Evolutionary conservation across 1,140 invertebrate genomes (phyloP).

Genomic region (Centruroides sculpturatus): DNA sequence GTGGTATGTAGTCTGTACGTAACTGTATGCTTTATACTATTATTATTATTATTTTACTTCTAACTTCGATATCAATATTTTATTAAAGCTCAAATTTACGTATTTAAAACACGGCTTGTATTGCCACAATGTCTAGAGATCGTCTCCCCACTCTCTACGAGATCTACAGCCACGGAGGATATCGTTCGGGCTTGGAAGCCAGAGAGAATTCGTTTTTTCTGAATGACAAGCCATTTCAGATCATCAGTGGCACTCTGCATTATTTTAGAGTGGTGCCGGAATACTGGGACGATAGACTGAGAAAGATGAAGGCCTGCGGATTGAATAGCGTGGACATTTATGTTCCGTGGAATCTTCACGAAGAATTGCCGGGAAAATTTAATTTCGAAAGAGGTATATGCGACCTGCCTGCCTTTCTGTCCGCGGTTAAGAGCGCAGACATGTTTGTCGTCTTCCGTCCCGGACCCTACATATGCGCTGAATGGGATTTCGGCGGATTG

Average conservation of each 20-base stretch:
- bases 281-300: constrained; percentile 34
- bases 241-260: constrained; percentile 36
- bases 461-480: constrained; percentile 37
- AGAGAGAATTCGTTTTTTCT: constrained; percentile 29
- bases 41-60: too few species aligned
- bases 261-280: constrained; percentile 32
- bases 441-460: constrained; percentile 32
- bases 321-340: constrained; percentile 37
- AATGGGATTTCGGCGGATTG: constrained; percentile 36
- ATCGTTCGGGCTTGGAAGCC: constrained; percentile 1
- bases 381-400: constrained; percentile 9
- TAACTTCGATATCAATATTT: too few species aligned
- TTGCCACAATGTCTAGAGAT: too few species aligned
- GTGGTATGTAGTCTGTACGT: too few species aligned
- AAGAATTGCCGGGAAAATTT: constrained; percentile 23
- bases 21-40: too few species aligned
- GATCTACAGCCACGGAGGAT: constrained; percentile 4
- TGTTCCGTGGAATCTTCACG: constrained; percentile 37
- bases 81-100: too few species aligned
- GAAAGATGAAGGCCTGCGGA: constrained; percentile 33
- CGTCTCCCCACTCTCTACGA: background rate
- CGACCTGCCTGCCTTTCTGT: constrained; percentile 30
- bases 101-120: too few species aligned
- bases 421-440: constrained; percentile 28
- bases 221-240: constrained; percentile 35